Conservation (phyloP, 1,140 invertebrate genomes). For the Zaprionus lachaisei region DNA sequence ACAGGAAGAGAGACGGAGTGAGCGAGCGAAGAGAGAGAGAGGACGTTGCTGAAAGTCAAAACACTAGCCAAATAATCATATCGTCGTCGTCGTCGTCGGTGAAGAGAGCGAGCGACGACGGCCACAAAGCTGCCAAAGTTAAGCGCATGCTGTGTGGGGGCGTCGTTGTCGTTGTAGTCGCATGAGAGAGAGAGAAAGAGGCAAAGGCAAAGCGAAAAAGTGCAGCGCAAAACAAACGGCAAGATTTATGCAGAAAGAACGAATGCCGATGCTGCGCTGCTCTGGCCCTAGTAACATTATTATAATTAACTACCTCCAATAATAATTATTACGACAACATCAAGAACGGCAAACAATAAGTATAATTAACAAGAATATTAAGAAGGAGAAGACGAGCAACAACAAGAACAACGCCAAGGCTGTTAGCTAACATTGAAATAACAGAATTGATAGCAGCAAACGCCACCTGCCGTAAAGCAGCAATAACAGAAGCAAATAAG, state of each 20-base stretch:
- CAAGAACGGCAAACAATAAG: constrained; percentile 1
- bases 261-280: constrained; percentile 14
- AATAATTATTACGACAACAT: constrained; percentile 10
- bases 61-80: constrained; percentile 19
- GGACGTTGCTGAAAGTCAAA: constrained; percentile 62
- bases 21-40: constrained; percentile 22
- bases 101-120: constrained; percentile 38
- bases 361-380: constrained; percentile 3
- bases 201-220: constrained; percentile 39
- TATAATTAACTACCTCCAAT: constrained; percentile 48
- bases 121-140: constrained; percentile 27
- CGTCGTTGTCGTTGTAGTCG: constrained; percentile 33
- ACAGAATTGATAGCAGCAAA: constrained; percentile 13
- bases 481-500: constrained; percentile 9
- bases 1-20: not conserved
- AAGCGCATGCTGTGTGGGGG: constrained; percentile 67
- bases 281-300: constrained; percentile 14
- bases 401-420: constrained; percentile 23
- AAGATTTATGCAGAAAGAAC: constrained; percentile 18
- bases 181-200: constrained; percentile 21
- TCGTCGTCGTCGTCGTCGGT: constrained; percentile 2
- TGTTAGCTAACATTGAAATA: constrained; percentile 10
- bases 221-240: constrained; percentile 40
- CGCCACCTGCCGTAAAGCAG: constrained; percentile 52
- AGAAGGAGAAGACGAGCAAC: constrained; percentile 4